phyloP scores from a whole-genome alignment of 1,140 invertebrate species.

The Drosophila grimshawi region DNA sequence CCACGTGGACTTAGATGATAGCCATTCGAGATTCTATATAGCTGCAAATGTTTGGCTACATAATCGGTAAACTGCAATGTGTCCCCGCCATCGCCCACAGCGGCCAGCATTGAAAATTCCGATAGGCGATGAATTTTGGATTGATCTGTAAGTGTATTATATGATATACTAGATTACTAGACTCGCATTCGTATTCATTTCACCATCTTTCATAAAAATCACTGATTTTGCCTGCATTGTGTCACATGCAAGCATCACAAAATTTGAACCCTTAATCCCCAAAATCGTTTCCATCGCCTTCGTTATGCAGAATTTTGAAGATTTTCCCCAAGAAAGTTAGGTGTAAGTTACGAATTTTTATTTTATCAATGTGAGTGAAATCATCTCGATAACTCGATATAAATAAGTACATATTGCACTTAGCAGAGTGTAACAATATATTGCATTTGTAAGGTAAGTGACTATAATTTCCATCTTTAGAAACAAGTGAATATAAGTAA shows the following conservation, averaged over 20 bases:
- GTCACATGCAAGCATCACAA: slow-evolving; percentile 95
- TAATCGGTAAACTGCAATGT: slow-evolving; percentile 99
- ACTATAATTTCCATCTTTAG: too few relatives aligned
- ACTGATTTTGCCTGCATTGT: slow-evolving; percentile 94
- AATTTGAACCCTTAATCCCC: slow-evolving; percentile 96
- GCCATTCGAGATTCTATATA: slow-evolving; percentile 99
- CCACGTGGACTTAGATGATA: slow-evolving; percentile 97
- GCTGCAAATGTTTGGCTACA: slow-evolving; percentile 98
- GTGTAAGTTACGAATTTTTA: neutral
- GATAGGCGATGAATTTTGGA: slow-evolving; percentile 97
- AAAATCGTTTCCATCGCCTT: slow-evolving; percentile 93
- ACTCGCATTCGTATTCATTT: slow-evolving; percentile 28
- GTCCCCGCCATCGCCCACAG: slow-evolving; percentile 97
- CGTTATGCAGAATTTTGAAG: slow-evolving; percentile 47
- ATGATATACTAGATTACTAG: neutral
- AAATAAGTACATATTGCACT: neutral
- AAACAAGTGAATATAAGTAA: neutral
- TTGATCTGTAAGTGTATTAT: slow-evolving; percentile 89
- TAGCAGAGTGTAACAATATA: too few relatives aligned
- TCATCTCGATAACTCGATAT: slow-evolving; percentile 1
- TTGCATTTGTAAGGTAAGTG: too few relatives aligned
- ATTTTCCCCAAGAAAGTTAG: neutral
- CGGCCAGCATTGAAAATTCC: slow-evolving; percentile 94
- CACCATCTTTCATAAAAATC: slow-evolving; percentile 96
- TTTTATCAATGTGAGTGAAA: slow-evolving; percentile 6